Evolutionary conservation across 2,797 vertebrate species (phyloP).

Genomic region (Aratinga solstitialis): DNA sequence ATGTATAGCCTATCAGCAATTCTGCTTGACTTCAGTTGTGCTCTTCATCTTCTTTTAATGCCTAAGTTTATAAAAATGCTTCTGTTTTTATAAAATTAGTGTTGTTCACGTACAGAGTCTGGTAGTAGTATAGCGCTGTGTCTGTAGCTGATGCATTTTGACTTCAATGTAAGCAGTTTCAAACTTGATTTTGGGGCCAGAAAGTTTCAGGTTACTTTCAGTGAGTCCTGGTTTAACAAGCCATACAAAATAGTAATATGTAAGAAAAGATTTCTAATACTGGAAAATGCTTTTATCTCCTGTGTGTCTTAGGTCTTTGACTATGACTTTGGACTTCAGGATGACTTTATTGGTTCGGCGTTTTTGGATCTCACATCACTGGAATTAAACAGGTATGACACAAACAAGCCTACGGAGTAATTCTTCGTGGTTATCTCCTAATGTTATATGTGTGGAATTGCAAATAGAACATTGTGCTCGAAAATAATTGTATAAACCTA

Average conservation of each 20-base stretch:
- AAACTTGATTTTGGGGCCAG: neutral
- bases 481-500: neutral
- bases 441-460: neutral
- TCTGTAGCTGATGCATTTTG: neutral
- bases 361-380: slow-evolving; percentile 89
- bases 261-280: neutral
- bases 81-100: neutral
- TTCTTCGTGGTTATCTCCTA: neutral
- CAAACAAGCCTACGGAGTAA: neutral
- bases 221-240: neutral
- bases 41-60: neutral
- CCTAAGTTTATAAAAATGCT: neutral
- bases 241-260: neutral
- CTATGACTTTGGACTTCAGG: slow-evolving; percentile 97
- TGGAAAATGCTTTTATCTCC: neutral
- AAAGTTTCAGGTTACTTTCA: neutral
- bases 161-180: neutral
- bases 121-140: accelerated
- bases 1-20: neutral
- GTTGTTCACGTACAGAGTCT: accelerated
- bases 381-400: slow-evolving; percentile 87
- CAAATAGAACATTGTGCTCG: neutral
- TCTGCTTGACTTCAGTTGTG: neutral
- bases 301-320: slow-evolving; percentile 88
- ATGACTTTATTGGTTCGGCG: slow-evolving; percentile 96